A percentile compares a stretch with the other conserved stretches of the same genome.
These are phyloP conservation scores for Abramis brama DNA, from an alignment of 2,113 vertebrate species.

Conservation along the genomic window DNA sequence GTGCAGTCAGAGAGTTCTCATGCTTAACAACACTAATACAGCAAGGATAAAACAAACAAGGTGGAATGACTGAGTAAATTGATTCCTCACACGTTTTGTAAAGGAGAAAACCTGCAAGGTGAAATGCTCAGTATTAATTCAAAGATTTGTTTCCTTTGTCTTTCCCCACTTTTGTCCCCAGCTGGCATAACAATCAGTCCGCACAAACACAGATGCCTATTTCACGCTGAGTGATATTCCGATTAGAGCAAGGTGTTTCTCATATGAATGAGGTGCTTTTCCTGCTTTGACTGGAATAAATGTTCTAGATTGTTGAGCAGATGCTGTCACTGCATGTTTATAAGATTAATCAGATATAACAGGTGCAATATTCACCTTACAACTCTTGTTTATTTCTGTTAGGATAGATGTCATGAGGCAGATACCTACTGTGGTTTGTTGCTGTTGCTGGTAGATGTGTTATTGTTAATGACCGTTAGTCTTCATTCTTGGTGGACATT, in stretches of 20 bases:
- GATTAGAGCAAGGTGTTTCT: slow-evolving; percentile 8
- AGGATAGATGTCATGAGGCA: background rate
- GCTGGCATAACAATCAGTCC: slow-evolving; percentile 1
- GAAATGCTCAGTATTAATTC: slow-evolving; percentile 6
- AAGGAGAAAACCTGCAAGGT: slow-evolving; percentile 5
- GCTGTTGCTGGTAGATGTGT: background rate
- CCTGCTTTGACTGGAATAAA: slow-evolving; percentile 17
- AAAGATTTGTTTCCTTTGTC: slow-evolving; percentile 23
- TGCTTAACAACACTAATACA: background rate
- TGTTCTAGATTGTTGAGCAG: slow-evolving; percentile 3
- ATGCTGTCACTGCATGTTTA: background rate
- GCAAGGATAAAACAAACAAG: background rate
- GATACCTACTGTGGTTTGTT: background rate
- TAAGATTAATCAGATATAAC: background rate
- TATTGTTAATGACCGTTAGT: no score
- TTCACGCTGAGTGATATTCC: slow-evolving; percentile 22
- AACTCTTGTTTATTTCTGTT: slow-evolving; percentile 12
- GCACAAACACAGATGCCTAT: slow-evolving; percentile 5
- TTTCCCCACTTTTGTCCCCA: background rate
- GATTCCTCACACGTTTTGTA: background rate
- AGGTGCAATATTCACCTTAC: slow-evolving; percentile 4
- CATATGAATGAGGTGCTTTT: slow-evolving; percentile 3
- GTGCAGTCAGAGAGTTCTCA: background rate
- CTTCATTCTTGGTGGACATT: background rate
- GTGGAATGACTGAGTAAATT: background rate